Evolutionary conservation across 2,797 vertebrate species (phyloP).

Genomic region (Microctenopoma steveboyesi): DNA sequence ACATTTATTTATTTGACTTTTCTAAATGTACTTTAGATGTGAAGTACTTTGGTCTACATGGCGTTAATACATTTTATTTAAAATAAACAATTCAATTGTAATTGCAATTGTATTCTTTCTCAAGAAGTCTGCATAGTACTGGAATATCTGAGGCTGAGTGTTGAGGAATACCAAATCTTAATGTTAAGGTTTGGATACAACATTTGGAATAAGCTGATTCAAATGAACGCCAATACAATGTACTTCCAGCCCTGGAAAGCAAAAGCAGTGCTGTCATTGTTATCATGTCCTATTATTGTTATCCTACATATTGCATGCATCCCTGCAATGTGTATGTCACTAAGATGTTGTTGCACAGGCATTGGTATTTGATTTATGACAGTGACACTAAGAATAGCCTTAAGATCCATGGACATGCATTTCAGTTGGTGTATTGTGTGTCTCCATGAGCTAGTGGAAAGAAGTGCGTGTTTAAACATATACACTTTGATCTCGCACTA

Average conservation of each 20-base stretch:
- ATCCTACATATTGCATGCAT: constrained; percentile 27
- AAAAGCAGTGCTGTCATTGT: constrained; percentile 30
- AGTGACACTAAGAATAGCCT: constrained; percentile 57
- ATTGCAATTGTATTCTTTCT: no score
- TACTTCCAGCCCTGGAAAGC: constrained; percentile 26
- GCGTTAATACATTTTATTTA: no score
- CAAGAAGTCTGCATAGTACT: no score
- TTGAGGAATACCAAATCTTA: no score
- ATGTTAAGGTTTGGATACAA: no score
- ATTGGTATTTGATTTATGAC: constrained; percentile 51
- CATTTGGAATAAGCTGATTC: no score
- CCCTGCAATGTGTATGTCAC: constrained; percentile 15
- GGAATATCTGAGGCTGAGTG: no score
- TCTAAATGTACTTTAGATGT: no score
- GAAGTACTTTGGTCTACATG: no score
- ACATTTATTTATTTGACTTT: no score
- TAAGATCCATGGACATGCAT: constrained; percentile 8
- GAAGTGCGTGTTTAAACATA: constrained; percentile 22
- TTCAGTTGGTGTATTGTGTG: neutral
- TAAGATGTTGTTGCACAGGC: constrained; percentile 23
- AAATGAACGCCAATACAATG: neutral
- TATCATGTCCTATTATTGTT: constrained; percentile 18
- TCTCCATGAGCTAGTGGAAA: constrained; percentile 27
- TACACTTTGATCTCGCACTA: neutral
- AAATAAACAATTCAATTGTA: no score